Evolutionary conservation across 2,113 vertebrate genomes (phyloP).

Genomic region (Megalops atlanticus): DNA sequence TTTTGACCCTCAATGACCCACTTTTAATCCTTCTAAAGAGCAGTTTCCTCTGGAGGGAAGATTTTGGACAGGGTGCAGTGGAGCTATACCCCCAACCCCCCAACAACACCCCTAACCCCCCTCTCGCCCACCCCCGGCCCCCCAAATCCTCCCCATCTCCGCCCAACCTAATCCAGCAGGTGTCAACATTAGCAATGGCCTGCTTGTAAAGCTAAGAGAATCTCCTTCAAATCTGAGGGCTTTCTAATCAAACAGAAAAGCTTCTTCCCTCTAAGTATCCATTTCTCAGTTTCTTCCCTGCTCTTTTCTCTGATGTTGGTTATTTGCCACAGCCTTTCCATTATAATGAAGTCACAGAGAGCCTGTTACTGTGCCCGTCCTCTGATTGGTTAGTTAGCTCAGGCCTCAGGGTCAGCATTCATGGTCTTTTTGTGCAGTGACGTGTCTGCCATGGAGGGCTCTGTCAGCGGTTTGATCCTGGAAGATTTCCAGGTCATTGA

Average conservation of each 20-base stretch:
- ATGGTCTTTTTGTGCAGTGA: constrained; percentile 53
- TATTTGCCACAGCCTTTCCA: constrained; percentile 69
- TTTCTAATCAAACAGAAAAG: constrained; percentile 80
- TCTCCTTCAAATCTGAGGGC: no score
- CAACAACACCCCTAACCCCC: no score
- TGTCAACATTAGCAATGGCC: constrained; percentile 74
- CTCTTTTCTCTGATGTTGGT: constrained; percentile 54
- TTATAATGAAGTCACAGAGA: constrained; percentile 59
- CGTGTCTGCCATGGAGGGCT: constrained; percentile 62
- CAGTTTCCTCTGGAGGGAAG: constrained; percentile 34
- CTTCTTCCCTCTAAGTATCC: constrained; percentile 61
- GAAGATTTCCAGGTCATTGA: constrained; percentile 45
- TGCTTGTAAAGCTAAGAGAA: no score
- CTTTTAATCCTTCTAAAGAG: constrained; percentile 83
- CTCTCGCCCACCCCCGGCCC: no score
- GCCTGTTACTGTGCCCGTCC: constrained; percentile 50
- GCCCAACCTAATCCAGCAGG: constrained; percentile 70
- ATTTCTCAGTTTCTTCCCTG: constrained; percentile 66
- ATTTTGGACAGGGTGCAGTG: no score
- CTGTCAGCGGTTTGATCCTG: constrained; percentile 46
- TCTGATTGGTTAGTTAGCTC: constrained; percentile 50
- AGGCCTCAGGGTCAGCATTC: constrained; percentile 39
- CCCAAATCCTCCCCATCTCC: constrained; percentile 60
- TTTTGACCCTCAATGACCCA: constrained; percentile 76
- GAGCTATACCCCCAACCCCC: no score